Evolutionary conservation across 2,888 invertebrate genomes (phyloP).

Genomic region (Pilophorus perplexus): DNA sequence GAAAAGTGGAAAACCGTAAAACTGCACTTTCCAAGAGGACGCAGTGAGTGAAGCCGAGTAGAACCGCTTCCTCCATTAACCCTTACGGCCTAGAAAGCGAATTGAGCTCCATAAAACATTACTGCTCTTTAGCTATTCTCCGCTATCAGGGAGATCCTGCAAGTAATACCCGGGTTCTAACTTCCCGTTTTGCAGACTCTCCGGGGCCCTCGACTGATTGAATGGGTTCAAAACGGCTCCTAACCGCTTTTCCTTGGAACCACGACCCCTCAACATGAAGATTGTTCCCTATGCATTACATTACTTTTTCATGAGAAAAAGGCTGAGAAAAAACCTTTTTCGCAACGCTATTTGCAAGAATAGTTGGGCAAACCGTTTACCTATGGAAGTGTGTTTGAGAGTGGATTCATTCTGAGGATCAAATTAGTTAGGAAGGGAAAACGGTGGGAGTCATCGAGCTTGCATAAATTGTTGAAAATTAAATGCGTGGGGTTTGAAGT

Average conservation of each 20-base stretch:
- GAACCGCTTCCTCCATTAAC: background rate
- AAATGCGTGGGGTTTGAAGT: no score
- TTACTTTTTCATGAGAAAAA: background rate
- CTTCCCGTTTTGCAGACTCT: background rate
- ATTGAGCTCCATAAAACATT: slow-evolving; percentile 14
- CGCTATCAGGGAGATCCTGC: background rate
- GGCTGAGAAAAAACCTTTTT: background rate
- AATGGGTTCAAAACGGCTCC: background rate
- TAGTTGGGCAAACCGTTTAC: no score
- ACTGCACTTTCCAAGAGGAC: slow-evolving; percentile 5
- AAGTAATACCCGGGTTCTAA: no score
- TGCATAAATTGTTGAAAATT: no score
- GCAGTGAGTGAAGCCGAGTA: background rate
- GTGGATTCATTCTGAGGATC: no score
- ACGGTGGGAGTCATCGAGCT: no score
- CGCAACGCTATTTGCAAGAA: no score
- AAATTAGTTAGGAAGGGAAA: no score
- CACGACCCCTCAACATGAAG: no score
- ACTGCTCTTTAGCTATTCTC: slow-evolving; percentile 1
- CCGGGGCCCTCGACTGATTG: background rate
- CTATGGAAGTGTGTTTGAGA: no score
- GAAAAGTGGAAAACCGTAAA: slow-evolving; percentile 5
- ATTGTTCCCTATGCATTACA: slow-evolving; percentile 1
- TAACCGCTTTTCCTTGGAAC: no score
- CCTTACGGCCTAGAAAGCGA: background rate